Evolutionary conservation across 1,140 invertebrate species (phyloP).

Genomic region (Prorops nasuta): DNA sequence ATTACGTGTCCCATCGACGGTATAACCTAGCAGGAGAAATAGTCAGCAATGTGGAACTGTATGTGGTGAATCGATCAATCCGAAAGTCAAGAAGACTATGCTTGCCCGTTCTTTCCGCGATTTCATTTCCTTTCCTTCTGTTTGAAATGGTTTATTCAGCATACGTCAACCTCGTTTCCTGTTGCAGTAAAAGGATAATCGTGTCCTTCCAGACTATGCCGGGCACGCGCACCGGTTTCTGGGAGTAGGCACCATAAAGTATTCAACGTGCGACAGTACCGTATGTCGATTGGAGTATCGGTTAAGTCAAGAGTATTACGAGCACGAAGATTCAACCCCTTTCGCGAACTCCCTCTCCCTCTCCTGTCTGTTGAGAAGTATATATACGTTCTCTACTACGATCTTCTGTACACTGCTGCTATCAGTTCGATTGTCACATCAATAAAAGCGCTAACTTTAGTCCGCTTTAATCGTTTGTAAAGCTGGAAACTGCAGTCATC

Average conservation of each 20-base stretch:
- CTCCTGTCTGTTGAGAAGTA: no score
- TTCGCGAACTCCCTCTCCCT: no score
- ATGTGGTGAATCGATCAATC: conserved; percentile 12
- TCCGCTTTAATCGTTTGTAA: conserved; percentile 17
- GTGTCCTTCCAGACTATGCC: conserved; percentile 31
- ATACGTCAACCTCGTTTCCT: conserved; percentile 39
- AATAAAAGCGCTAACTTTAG: conserved; percentile 10
- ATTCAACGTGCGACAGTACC: conserved; percentile 38
- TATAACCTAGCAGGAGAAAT: no score
- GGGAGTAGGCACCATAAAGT: conserved; percentile 33
- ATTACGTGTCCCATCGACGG: no score
- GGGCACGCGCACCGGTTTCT: conserved; percentile 21
- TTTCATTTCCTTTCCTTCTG: conserved; percentile 21
- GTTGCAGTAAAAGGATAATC: conserved; percentile 45
- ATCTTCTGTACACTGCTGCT: conserved; percentile 6
- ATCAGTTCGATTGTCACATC: conserved; percentile 17
- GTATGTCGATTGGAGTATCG: conserved; percentile 28
- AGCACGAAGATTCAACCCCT: conserved; percentile 5
- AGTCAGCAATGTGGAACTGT: no score
- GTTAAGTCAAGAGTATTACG: conserved; percentile 32
- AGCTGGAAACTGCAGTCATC: conserved; percentile 16
- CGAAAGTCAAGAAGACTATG: conserved; percentile 1
- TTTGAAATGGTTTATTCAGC: conserved; percentile 43
- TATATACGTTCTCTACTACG: no score
- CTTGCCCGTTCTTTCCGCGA: conserved; percentile 10